Conservation (phyloP, 2,113 vertebrate species). For the Cololabis saira region DNA sequence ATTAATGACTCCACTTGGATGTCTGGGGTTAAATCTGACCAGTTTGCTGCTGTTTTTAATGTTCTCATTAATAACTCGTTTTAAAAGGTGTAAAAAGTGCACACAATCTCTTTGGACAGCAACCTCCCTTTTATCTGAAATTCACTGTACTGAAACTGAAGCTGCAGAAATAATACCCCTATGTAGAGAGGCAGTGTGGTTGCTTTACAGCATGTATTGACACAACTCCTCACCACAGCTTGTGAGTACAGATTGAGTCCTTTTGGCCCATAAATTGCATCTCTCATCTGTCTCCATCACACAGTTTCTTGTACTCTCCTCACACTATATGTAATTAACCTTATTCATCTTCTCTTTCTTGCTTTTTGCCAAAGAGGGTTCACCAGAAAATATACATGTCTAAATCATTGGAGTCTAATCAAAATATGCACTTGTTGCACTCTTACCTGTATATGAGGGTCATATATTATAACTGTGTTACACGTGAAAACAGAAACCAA, state of each 20-base stretch:
- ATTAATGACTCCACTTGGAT: background rate
- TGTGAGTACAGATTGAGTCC: constrained; percentile 21
- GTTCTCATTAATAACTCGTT: constrained; percentile 20
- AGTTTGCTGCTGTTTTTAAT: constrained; percentile 28
- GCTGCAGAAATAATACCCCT: constrained; percentile 33
- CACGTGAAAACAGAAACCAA: constrained; percentile 21
- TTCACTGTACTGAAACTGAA: constrained; percentile 21
- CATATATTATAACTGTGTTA: constrained; percentile 3
- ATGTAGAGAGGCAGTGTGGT: constrained; percentile 44
- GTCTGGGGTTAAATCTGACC: constrained; percentile 12
- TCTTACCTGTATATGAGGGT: constrained; percentile 8
- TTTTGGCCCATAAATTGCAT: constrained; percentile 35
- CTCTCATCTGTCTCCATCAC: constrained; percentile 20
- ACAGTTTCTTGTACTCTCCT: background rate
- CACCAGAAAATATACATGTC: background rate
- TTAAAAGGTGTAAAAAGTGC: background rate
- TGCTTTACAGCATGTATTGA: constrained; percentile 33
- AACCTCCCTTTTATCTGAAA: constrained; percentile 36
- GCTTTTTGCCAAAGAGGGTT: too few relatives aligned
- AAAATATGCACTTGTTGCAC: background rate
- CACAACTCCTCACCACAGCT: constrained; percentile 46
- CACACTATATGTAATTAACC: too few relatives aligned
- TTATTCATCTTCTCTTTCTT: too few relatives aligned
- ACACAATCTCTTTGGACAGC: constrained; percentile 11
- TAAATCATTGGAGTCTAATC: background rate